These are phyloP conservation scores for Otis tarda DNA, from an alignment of 2,113 vertebrate species.

Conservation along the genomic window DNA sequence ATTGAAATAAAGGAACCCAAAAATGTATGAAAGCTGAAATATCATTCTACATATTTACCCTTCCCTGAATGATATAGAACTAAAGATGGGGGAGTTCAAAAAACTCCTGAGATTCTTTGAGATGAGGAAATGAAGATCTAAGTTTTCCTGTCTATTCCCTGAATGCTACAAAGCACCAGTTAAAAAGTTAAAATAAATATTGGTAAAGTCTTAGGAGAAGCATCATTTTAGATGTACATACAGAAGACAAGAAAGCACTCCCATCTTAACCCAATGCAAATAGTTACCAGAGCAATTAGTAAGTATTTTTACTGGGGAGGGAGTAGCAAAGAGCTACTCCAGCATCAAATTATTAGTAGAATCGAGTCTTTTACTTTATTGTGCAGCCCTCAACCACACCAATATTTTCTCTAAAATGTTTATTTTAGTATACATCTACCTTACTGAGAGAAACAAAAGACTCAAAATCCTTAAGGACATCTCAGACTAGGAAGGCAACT, in stretches of 20 bases:
- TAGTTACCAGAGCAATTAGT: neutral
- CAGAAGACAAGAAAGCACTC: neutral
- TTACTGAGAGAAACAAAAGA: neutral
- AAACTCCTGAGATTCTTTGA: neutral
- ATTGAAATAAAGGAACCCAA: conserved; percentile 65
- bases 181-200: neutral
- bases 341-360: neutral
- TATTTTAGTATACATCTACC: neutral
- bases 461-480: neutral
- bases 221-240: neutral
- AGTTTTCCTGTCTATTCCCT: neutral
- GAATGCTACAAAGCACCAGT: neutral
- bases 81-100: conserved; percentile 47
- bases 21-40: conserved; percentile 55
- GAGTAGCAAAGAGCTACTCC: neutral
- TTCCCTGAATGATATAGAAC: conserved; percentile 24
- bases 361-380: neutral
- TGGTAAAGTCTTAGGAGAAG: neutral
- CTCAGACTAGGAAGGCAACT: neutral
- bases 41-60: conserved; percentile 55
- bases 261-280: neutral
- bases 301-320: neutral
- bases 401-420: neutral
- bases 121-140: conserved; percentile 25
- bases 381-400: neutral